phyloP scores from a whole-genome alignment of 2,888 invertebrate species.

The Eristalis tenax region DNA sequence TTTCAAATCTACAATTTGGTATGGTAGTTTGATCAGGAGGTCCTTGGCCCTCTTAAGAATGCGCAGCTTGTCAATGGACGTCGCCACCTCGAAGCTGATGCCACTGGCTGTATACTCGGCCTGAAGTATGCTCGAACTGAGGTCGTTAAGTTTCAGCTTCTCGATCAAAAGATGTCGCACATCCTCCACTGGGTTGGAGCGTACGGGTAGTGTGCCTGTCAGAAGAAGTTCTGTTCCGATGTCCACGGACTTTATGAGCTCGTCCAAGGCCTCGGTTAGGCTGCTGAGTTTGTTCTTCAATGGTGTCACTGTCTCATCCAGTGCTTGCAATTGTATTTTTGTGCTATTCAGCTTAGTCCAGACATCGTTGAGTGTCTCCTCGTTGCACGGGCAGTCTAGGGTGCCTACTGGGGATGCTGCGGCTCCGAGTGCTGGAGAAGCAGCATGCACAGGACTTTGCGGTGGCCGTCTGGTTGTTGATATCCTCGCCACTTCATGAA shows the following conservation, averaged over 20 bases:
- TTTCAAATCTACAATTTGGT: conserved; percentile 37
- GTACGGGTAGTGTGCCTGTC: conserved; percentile 46
- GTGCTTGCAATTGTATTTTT: conserved; percentile 1
- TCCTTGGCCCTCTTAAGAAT: conserved; percentile 55
- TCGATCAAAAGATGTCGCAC: conserved; percentile 55
- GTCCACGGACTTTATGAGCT: conserved; percentile 23
- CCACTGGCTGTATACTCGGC: conserved; percentile 33
- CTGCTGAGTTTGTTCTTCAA: conserved; percentile 27
- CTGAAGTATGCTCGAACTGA: conserved; percentile 52
- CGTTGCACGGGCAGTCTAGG: conserved; percentile 25
- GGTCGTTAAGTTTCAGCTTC: conserved; percentile 42
- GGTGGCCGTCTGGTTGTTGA: neutral
- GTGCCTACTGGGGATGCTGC: neutral
- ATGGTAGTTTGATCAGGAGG: conserved; percentile 25
- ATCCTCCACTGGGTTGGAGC: conserved; percentile 55
- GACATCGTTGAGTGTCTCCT: neutral
- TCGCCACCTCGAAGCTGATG: conserved; percentile 44
- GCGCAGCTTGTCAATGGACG: conserved; percentile 54
- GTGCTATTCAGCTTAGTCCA: conserved; percentile 30
- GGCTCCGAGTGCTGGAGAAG: neutral
- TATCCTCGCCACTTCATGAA: neutral
- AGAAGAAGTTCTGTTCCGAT: conserved; percentile 45
- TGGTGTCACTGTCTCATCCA: conserved; percentile 13
- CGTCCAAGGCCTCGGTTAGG: conserved; percentile 40
- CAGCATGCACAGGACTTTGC: neutral